Evolutionary conservation across 2,797 vertebrate species (phyloP), one percentile per base, ranked within the genome.

Genomic region (Sylvilagus floridanus): DNA sequence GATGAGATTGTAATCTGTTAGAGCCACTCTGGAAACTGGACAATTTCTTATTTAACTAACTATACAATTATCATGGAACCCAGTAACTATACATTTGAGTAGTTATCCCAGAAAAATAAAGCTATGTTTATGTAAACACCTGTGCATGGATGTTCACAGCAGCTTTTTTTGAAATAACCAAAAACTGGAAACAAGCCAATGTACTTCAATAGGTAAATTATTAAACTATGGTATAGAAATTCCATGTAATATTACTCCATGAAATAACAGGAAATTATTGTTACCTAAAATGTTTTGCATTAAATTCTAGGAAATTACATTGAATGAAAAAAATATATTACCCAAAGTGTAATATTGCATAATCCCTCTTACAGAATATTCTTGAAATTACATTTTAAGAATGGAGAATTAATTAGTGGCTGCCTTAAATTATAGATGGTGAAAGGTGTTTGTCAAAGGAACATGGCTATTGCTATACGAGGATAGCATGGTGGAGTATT

Each of bases 401-500:
- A 37, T 69, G 21, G 30, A 76, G 3, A 35, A 4, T 22, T 16
- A 21, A 47, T 66, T 63, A 54, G 4, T 66, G 17, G 17, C 1
- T 87, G 10, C 1, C 2, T 3, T 13, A 26, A 73, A 30, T 63
- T 65, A 75, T 7, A 19, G 5, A 42, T 2, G n/a, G 6, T 37
- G 21, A 4, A 32, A 16, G 1, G 30, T 14, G 0, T 8, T 11
- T 30, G 1, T 72, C 5, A 5, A n/a, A 54, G 2, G 21, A 13
- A 35, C 4, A 1, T 79, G 0, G 32, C 0, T 63, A 4, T 50
- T 11, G 5, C 13, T n/a, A 52, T 17, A 32, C 4, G 50, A 22
- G 1, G 7, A 10, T 7, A 60, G 14, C 1, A 24, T 21, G 8
- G 30, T 7, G 42, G 42, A 81, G 66, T 2, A 16, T 90, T 68